Evolutionary conservation across 2,113 vertebrate genomes (phyloP), one percentile per base, ranked within the genome.

Genomic region (Anhinga rufa): DNA sequence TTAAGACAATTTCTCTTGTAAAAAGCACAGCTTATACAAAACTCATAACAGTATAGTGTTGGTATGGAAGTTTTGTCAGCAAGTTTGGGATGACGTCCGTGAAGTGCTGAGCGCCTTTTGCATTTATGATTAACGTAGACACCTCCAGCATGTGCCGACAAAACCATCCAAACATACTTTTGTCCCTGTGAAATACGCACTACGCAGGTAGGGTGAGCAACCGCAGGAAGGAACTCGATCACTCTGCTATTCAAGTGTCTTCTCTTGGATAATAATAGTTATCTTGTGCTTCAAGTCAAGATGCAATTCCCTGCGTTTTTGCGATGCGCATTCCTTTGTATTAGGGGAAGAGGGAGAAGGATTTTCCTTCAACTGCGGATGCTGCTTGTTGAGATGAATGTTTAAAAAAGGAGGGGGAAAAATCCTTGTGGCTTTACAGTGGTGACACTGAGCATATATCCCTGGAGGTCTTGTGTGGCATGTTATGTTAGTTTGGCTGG

Each of bases 301-400:
- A 8, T 65, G 46, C 34, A 28, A 52, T 86, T 76, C 79, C 31
- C 11, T 48, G 13, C 0, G 0, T 5, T 80, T 69, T 65, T 75
- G 19, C 0, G 0, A 21, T 62, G 34, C 1, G 0, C 6, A 0
- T 88, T 69, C 11, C 22, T 6, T 16, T 34, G 0, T 25, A 2
- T 72, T 57, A 29, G 17, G 34, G 52, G n/a, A 90, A 65, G 28
- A 34, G 15, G 38, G 34, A 69, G 60, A 29, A 48, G 34, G 5
- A 46, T 72, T 46, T 49, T 57, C 51, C 36, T 69, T 92, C 25
- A 32, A 0, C 28, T 72, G 14, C 4, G 2, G 48, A 19, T 72
- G 54, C 44, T 83, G 4, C 51, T 91, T 1, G 0, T 51, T 29
- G 70, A 64, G 57, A 36, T 48, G 17, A 38, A 29, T 48, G 54